A percentile compares a stretch with the other conserved stretches of the same genome.
Conservation (phyloP, 2,113 vertebrate species). For the Agelaius tricolor region DNA sequence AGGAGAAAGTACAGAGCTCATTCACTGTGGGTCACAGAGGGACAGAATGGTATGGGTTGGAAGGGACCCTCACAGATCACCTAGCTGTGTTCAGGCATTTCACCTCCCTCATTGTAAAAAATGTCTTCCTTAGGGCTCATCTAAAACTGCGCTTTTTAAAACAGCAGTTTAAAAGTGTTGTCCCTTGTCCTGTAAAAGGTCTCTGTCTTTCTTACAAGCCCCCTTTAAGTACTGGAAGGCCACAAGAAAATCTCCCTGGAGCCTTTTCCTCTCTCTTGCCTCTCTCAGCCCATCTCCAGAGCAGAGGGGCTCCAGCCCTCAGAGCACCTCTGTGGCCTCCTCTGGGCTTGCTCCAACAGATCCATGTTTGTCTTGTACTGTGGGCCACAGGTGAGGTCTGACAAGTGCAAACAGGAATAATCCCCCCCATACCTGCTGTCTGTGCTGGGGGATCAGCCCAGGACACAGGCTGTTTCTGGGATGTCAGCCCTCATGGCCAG, state of each 20-base stretch:
- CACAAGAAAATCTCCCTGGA: background rate
- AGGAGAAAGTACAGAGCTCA: background rate
- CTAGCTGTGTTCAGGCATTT: background rate
- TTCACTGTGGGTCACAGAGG: background rate
- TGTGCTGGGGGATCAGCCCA: background rate
- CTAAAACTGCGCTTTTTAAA: background rate
- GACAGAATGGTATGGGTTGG: background rate
- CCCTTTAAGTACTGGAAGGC: background rate
- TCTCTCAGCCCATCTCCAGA: background rate
- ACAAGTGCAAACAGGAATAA: background rate
- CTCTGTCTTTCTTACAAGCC: background rate
- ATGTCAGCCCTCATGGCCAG: background rate
- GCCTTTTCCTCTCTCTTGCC: background rate
- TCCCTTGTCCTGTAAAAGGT: background rate
- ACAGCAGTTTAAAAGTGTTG: background rate
- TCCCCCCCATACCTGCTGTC: background rate
- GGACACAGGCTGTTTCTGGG: background rate
- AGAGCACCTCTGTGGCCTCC: background rate
- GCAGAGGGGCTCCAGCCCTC: background rate
- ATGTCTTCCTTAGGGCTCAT: background rate
- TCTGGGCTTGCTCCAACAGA: background rate
- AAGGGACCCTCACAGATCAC: background rate
- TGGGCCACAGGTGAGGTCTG: background rate
- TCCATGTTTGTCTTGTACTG: background rate
- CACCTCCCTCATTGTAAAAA: background rate